Conservation (phyloP, 2,797 vertebrate genomes). For the Fundulus diaphanus region DNA sequence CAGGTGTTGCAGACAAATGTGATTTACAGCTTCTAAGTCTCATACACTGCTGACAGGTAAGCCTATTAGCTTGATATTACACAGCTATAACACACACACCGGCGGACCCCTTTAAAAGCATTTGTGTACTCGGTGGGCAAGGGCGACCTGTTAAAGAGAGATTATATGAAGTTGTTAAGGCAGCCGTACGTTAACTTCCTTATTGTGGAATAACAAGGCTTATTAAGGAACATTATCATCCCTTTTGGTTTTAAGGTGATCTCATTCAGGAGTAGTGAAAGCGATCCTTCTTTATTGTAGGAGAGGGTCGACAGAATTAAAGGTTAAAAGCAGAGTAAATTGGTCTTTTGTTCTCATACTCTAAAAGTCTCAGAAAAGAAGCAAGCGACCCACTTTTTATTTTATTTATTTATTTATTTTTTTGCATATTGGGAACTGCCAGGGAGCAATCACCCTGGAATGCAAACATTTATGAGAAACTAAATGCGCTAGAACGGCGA, state of each 20-base stretch:
- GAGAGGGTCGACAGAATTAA: conserved; percentile 21
- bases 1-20: conserved; percentile 75
- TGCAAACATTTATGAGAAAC: conserved; percentile 82
- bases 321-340: conserved; percentile 26
- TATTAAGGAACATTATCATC: no score
- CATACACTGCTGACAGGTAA: conserved; percentile 79
- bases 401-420: not conserved
- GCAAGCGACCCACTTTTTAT: conserved; percentile 51
- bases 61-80: conserved; percentile 83
- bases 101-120: conserved; percentile 67
- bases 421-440: conserved; percentile 68
- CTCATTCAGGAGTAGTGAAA: conserved; percentile 10
- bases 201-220: no score
- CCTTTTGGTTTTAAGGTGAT: not conserved
- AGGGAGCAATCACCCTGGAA: conserved; percentile 79
- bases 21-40: conserved; percentile 70
- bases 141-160: conserved; percentile 52
- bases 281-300: conserved; percentile 18
- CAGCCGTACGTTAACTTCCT: conserved; percentile 26
- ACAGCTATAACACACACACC: conserved; percentile 73
- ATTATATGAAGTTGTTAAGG: conserved; percentile 48
- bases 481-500: conserved; percentile 79
- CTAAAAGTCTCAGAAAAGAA: conserved; percentile 32
- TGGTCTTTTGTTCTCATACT: conserved; percentile 14
- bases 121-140: conserved; percentile 51